Percentiles rank a stretch among this genome's conserved stretches.
Conservation (phyloP, 2,797 vertebrate species). For the Discoglossus pictus region DNA sequence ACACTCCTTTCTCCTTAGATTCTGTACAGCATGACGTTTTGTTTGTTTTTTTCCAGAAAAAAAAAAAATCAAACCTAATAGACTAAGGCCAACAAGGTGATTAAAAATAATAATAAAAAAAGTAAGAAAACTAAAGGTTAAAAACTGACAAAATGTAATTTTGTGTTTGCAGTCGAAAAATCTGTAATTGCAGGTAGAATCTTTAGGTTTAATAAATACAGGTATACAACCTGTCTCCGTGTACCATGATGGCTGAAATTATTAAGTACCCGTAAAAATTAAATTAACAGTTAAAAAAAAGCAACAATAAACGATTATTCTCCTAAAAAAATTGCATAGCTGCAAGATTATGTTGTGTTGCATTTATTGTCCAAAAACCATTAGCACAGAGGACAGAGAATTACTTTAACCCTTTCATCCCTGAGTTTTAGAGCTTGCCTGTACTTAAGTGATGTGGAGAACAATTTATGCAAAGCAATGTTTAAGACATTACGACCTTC, state of each 20-base stretch:
- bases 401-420: constrained; percentile 44
- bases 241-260: constrained; percentile 46
- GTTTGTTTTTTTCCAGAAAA: too few species aligned
- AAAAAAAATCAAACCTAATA: too few species aligned
- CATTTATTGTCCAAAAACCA: constrained; percentile 61
- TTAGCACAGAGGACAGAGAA: constrained; percentile 54
- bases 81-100: too few species aligned
- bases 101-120: too few species aligned
- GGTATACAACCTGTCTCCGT: constrained; percentile 23
- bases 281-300: constrained; percentile 66
- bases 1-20: too few species aligned
- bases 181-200: constrained; percentile 5
- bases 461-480: too few species aligned
- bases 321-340: constrained; percentile 73
- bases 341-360: constrained; percentile 69
- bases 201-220: constrained; percentile 16
- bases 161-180: constrained; percentile 5
- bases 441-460: constrained; percentile 19
- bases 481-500: too few species aligned
- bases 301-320: constrained; percentile 59
- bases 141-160: constrained; percentile 16
- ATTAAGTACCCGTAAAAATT: constrained; percentile 74
- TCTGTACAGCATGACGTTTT: too few species aligned
- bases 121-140: too few species aligned
- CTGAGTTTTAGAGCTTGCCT: constrained; percentile 27